Evolutionary conservation across 2,888 invertebrate genomes (phyloP), one percentile per base, ranked within the genome.

Genomic region (Cistogaster globosa): DNA sequence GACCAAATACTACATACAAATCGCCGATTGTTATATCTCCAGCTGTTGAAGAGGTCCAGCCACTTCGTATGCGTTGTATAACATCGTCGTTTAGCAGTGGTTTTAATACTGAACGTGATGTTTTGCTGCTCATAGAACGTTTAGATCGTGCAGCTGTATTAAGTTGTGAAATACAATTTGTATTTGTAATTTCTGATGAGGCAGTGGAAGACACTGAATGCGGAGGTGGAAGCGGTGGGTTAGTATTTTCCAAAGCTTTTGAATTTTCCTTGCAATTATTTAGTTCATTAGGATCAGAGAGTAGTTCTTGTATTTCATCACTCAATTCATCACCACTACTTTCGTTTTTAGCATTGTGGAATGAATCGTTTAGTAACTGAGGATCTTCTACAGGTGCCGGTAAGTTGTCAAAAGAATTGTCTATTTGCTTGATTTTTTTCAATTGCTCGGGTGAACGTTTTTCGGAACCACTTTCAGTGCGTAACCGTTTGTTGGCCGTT

Each of bases 1-100:
- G 90, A 0, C 93, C 93, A 90, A 97, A 96, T 95, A 98, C 97
- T 67, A 98, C 94, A 93, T 97, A 98, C 77, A 98, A 93, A 93
- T 98, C 98, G 0, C 98, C 98, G 42, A 98, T 94, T 6, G 97
- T 97, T 57, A 98, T 94, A 45, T 96, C 95, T 9, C 96, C 96
- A 0, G 96, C 95, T 90, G 96, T 96, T 18, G 94, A 93, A 11
- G 94, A 90, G 72, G 96, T 97, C 98, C 98, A 98, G 0, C 98
- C 98, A 48, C 89, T 89, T 72, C 92, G 90, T 58, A 93, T 92
- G 81, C 92, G 89, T 72, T 90, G 90, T n/a, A 92, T 89, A 11
- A 90, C 90, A 26, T 92, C 91, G 22, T 92, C 93, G 86, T 90
- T 92, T 0, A 93, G 89, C 51, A 93, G 87, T 0, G 92, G 92